These are phyloP conservation scores for Silurus glanis DNA, from an alignment of 2,113 vertebrate genomes.

Conservation along the genomic window DNA sequence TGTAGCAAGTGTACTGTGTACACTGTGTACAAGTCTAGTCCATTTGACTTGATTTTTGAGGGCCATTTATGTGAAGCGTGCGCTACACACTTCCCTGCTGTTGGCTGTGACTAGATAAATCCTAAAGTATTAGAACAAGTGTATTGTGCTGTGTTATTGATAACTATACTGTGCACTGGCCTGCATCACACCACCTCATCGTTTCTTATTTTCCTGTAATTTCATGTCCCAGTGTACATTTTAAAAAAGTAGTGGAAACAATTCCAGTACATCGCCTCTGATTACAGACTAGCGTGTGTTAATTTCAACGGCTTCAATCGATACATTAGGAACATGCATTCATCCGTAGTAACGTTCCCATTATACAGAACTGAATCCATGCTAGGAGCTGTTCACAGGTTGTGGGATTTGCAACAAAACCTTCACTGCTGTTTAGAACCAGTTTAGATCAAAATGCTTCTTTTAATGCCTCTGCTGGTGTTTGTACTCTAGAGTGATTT, in stretches of 20 bases:
- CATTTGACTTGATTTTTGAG: background rate
- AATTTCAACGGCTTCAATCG: background rate
- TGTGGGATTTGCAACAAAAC: background rate
- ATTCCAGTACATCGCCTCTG: background rate
- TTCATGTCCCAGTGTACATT: background rate
- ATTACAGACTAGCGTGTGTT: background rate
- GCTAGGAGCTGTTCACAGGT: background rate
- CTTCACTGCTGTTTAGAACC: background rate
- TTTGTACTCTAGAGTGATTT: conserved; percentile 82
- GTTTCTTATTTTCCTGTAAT: background rate
- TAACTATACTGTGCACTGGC: background rate
- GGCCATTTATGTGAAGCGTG: background rate
- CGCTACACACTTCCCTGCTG: background rate
- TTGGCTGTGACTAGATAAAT: background rate
- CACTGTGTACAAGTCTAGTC: no score
- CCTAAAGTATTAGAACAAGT: background rate
- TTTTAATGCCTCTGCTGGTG: background rate
- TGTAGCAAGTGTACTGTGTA: no score
- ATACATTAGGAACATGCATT: background rate
- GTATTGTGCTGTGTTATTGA: background rate
- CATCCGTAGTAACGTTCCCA: background rate
- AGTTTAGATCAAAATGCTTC: background rate
- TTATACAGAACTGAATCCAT: background rate
- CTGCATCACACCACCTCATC: background rate
- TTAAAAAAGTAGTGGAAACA: background rate